Evolutionary conservation across 2,113 vertebrate species (phyloP).

Genomic region (Erythrocebus patas): DNA sequence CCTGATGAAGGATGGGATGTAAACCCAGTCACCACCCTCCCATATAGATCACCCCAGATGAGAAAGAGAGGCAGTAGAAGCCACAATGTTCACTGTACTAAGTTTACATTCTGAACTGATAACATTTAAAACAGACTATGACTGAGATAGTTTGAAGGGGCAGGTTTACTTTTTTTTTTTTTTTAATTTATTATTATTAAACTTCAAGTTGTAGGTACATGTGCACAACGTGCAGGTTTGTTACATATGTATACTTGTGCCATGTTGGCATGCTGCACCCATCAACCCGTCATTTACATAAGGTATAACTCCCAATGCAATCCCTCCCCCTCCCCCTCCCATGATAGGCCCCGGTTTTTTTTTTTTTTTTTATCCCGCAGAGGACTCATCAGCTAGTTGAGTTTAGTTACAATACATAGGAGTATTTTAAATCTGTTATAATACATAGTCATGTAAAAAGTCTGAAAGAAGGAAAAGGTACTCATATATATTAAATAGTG

Average conservation of each 20-base stretch:
- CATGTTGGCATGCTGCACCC: no score
- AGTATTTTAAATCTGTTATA: slow-evolving; percentile 6
- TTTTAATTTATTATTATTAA: no score
- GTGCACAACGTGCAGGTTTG: no score
- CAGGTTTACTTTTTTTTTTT: slow-evolving; percentile 33
- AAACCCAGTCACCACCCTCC: background rate
- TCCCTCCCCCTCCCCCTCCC: no score
- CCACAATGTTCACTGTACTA: background rate
- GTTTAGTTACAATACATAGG: slow-evolving; percentile 8
- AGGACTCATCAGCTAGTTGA: background rate
- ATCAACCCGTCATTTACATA: no score
- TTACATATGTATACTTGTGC: no score
- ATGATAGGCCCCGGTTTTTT: no score
- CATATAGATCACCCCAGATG: background rate
- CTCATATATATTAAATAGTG: background rate
- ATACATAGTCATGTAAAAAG: background rate
- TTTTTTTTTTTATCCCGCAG: background rate
- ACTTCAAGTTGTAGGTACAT: no score
- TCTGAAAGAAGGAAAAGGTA: background rate
- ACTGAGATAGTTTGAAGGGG: background rate
- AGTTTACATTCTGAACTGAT: slow-evolving; percentile 10
- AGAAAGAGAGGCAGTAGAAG: background rate
- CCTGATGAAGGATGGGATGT: background rate
- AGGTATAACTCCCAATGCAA: no score
- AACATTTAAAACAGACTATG: slow-evolving; percentile 24